Percentiles rank a stretch among this genome's conserved stretches.
Evolutionary conservation across 2,888 invertebrate genomes (phyloP).

Genomic region (Limenitis camilla): DNA sequence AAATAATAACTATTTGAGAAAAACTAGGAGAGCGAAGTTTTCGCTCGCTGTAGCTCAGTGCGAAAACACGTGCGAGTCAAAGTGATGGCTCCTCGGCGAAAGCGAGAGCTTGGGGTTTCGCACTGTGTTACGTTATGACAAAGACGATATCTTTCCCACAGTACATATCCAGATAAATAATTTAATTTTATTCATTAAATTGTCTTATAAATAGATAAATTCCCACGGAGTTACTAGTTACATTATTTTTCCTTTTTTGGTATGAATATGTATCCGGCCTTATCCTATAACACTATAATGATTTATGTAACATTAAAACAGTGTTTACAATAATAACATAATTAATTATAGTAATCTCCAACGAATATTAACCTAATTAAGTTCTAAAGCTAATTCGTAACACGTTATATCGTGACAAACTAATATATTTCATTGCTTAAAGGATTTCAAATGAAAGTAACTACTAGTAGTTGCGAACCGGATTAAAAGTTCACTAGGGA

Average conservation of each 20-base stretch:
- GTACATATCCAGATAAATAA: too few relatives aligned
- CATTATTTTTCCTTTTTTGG: neutral
- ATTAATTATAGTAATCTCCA: constrained; percentile 30
- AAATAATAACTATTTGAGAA: too few relatives aligned
- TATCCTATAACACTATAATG: neutral
- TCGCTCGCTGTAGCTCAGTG: too few relatives aligned
- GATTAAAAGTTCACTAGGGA: constrained; percentile 49
- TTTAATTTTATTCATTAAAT: too few relatives aligned
- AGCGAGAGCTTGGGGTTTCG: too few relatives aligned
- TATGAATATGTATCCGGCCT: neutral
- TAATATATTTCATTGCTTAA: constrained; percentile 38
- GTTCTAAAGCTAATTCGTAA: constrained; percentile 27
- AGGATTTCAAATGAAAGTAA: constrained; percentile 44
- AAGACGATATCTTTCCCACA: too few relatives aligned
- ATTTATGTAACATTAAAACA: neutral
- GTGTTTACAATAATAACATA: constrained; percentile 18
- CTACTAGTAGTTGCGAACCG: constrained; percentile 39
- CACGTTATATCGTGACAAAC: constrained; percentile 31
- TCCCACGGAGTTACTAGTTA: too few relatives aligned
- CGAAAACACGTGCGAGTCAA: too few relatives aligned
- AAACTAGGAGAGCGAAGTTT: too few relatives aligned
- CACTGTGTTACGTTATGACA: too few relatives aligned
- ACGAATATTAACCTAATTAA: constrained; percentile 43
- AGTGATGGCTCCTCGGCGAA: too few relatives aligned
- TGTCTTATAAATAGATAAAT: too few relatives aligned